These are phyloP conservation scores for Drosophila testacea DNA, from an alignment of 2,888 invertebrate genomes.

Conservation along the genomic window DNA sequence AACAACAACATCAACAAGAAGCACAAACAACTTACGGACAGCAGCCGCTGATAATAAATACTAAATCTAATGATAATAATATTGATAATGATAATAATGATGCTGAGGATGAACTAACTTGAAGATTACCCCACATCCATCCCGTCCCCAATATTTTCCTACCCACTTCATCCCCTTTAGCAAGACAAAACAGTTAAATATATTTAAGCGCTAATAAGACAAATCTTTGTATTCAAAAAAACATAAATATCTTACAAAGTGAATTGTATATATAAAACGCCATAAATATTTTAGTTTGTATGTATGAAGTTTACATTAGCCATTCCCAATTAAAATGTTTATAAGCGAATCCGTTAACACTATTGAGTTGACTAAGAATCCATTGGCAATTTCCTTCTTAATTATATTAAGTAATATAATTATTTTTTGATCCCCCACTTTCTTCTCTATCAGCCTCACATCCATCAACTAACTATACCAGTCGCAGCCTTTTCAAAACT, in stretches of 20 bases:
- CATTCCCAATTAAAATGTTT: constrained; percentile 61
- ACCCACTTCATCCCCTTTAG: background rate
- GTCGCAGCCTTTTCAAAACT: constrained; percentile 44
- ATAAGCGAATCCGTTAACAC: constrained; percentile 5
- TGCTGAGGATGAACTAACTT: constrained; percentile 23
- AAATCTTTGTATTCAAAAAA: constrained; percentile 56
- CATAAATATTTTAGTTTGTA: constrained; percentile 71
- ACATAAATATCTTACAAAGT: constrained; percentile 44
- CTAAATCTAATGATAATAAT: constrained; percentile 6
- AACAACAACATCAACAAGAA: constrained; percentile 32
- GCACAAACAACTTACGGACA: constrained; percentile 45
- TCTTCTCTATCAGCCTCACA: constrained; percentile 4
- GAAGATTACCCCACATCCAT: constrained; percentile 11
- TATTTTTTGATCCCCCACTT: background rate
- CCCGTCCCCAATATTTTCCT: constrained; percentile 5
- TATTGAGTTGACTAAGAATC: constrained; percentile 11
- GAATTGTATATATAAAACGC: constrained; percentile 64
- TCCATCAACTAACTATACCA: constrained; percentile 30
- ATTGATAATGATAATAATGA: constrained; percentile 19
- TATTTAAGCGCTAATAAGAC: constrained; percentile 65
- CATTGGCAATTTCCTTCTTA: constrained; percentile 19
- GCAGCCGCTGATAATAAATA: constrained; percentile 25
- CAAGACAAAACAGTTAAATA: constrained; percentile 38
- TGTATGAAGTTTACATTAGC: constrained; percentile 62
- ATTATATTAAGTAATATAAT: constrained; percentile 37